phyloP scores from a whole-genome alignment of 2,888 invertebrate genomes.

The Agrotis segetum region DNA sequence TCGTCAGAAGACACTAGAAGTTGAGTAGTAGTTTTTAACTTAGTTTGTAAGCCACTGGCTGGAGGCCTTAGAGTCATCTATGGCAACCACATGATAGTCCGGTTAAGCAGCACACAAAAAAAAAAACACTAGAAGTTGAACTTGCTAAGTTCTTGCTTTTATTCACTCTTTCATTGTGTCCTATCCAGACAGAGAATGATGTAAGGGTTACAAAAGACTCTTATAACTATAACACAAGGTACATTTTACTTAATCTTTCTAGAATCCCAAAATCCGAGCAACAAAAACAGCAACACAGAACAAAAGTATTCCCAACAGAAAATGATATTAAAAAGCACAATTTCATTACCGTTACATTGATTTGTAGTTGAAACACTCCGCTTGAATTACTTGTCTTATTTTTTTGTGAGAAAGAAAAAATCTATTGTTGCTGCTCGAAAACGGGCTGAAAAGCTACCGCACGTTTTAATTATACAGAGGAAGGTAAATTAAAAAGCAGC shows the following conservation, averaged over 20 bases:
- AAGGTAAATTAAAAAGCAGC: slow-evolving; percentile 89
- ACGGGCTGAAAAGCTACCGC: slow-evolving; percentile 76
- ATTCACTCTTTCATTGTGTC: background rate
- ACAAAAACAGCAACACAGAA: background rate
- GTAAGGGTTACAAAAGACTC: background rate
- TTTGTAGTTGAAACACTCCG: slow-evolving; percentile 49
- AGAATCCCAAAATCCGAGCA: background rate
- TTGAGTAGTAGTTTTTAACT: no score
- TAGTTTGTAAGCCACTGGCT: no score
- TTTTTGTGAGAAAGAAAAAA: slow-evolving; percentile 67
- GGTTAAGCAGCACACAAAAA: no score
- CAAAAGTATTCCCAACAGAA: slow-evolving; percentile 25
- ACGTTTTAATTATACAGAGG: slow-evolving; percentile 87
- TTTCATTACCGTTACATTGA: slow-evolving; percentile 54
- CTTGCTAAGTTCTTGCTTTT: no score
- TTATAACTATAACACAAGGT: background rate
- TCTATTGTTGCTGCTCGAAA: slow-evolving; percentile 80
- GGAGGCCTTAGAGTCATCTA: no score
- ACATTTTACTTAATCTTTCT: background rate
- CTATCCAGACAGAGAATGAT: background rate
- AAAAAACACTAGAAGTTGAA: no score
- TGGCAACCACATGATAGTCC: no score
- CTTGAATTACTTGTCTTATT: slow-evolving; percentile 57
- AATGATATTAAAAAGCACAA: slow-evolving; percentile 51
- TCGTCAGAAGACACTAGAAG: no score